Evolutionary conservation across 1,140 invertebrate species (phyloP).

Genomic region (Sminthurinus signatus): DNA sequence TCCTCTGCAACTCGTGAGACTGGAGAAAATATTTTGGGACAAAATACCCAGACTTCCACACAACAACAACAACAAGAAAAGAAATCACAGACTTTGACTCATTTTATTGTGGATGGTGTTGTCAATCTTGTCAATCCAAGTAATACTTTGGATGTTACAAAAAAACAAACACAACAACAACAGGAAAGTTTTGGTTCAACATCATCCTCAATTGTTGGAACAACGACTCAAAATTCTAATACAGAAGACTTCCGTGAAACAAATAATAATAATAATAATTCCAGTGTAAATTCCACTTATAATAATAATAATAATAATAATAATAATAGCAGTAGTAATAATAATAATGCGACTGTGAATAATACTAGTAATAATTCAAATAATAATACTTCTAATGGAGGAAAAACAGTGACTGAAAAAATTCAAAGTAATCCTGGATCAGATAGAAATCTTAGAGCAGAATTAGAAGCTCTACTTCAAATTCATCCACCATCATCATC

Average conservation of each 20-base stretch:
- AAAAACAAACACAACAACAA: background rate
- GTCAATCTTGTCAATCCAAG: too few species aligned
- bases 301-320: slow-evolving; percentile 1
- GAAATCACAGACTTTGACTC: too few species aligned
- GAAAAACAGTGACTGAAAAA: slow-evolving; percentile 4
- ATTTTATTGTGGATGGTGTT: too few species aligned
- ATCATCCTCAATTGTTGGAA: too few species aligned
- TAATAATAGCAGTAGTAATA: background rate
- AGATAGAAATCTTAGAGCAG: slow-evolving; percentile 2
- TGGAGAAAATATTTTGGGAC: background rate
- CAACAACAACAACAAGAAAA: background rate
- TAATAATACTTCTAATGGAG: background rate
- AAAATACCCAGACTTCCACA: background rate
- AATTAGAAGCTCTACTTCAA: background rate
- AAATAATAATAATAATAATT: background rate
- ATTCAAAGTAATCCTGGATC: slow-evolving; percentile 10
- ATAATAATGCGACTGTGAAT: background rate
- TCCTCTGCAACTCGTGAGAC: background rate
- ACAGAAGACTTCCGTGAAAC: too few species aligned
- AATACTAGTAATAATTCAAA: background rate
- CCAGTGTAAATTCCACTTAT: background rate
- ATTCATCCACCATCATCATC: slow-evolving; percentile 32
- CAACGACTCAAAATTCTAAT: too few species aligned
- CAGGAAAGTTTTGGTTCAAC: too few species aligned
- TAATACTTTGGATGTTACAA: too few species aligned